Evolutionary conservation across 2,113 vertebrate genomes (phyloP), one percentile per base, ranked within the genome.

Genomic region (Oceanodroma tethys): DNA sequence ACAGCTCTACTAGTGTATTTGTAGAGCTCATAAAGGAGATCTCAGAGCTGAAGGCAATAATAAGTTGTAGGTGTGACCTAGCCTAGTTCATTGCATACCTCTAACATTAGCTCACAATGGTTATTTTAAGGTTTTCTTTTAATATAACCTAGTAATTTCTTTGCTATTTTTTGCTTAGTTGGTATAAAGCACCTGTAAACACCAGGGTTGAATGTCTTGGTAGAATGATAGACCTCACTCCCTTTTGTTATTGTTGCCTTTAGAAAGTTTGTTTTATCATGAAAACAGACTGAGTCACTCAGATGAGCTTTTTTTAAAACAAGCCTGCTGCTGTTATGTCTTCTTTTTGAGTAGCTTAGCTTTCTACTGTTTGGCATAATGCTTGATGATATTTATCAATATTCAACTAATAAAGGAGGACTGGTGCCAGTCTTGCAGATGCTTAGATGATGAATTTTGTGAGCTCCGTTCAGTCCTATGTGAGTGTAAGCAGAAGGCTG

Each of bases 111-210:
- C 72, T 93, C 88, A 94, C 81, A n/a, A 3, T 2, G 7, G 66
- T 88, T 96, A 88, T 96, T 97, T 98, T 96, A 92, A 81, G 76
- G 43, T 89, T 67, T 85, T 92, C 86, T 95, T 97, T 97, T 97
- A 92, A 93, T 95, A 96, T 86, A 88, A 97, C 55, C 85, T 72
- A 94, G 45, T 79, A 83, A 96, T 96, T 97, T 96, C 66, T 87
- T 87, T 90, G 58, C 86, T 96, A 91, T 97, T 96, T 97, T 97
- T 92, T 93, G 38, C 68, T 50, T 63, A 38, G 36, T 62, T 76
- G 89, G 67, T 89, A 29, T 62, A 81, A 76, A 92, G 40, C 90
- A 93, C 82, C 82, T 96, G 71, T 96, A 84, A 96, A 96, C 73
- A 94, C 22, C 45, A 91, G 53, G 40, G n/a, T n/a, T 72, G 30